Percentiles rank a stretch among this genome's conserved stretches.
phyloP scores from a whole-genome alignment of 2,888 invertebrate genomes.

The Rhogogaster chlorosoma region DNA sequence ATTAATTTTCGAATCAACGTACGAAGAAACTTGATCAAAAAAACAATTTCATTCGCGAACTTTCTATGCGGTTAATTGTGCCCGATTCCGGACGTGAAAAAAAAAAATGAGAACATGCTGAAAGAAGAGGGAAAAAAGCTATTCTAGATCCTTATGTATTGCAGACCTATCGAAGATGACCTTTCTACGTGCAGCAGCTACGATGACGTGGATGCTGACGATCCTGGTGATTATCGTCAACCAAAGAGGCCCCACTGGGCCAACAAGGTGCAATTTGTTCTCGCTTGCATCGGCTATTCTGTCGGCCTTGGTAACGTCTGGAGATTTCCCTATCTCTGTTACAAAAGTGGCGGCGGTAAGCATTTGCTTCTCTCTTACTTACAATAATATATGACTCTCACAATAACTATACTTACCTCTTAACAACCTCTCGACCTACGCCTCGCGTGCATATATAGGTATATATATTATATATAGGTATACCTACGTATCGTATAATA shows the following conservation, averaged over 20 bases:
- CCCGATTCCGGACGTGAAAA: not conserved
- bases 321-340: constrained; percentile 96
- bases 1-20: not conserved
- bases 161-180: constrained; percentile 88
- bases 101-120: not conserved
- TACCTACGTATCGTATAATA: not conserved
- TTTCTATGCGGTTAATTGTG: not conserved
- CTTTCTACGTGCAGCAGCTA: constrained; percentile 88
- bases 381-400: constrained; percentile 27
- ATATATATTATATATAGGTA: not conserved
- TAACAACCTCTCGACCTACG: constrained; percentile 31
- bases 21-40: not conserved
- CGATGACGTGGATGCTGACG: constrained; percentile 84
- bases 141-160: constrained; percentile 57
- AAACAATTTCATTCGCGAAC: not conserved
- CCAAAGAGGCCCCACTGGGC: constrained; percentile 92
- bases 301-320: constrained; percentile 94
- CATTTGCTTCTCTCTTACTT: constrained; percentile 50
- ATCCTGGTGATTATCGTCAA: constrained; percentile 81
- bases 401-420: constrained; percentile 26
- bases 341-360: constrained; percentile 93
- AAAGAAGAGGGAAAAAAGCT: not conserved
- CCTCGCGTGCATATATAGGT: not conserved
- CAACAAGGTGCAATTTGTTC: constrained; percentile 92
- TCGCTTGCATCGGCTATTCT: constrained; percentile 93